phyloP scores from a whole-genome alignment of 2,888 invertebrate genomes.

The Scelioninae gen. 2 region DNA sequence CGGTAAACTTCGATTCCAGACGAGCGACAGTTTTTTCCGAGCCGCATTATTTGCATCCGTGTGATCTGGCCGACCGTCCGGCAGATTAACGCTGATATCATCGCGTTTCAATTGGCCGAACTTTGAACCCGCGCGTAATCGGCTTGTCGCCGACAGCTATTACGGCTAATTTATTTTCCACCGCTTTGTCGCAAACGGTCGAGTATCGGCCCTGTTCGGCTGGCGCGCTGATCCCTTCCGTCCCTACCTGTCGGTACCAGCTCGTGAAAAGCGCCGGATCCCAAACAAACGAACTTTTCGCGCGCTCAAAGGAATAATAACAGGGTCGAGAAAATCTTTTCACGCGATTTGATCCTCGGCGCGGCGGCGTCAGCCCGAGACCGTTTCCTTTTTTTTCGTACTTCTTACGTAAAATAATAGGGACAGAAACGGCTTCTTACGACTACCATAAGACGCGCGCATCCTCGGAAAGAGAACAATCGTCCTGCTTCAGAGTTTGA shows the following conservation, averaged over 20 bases:
- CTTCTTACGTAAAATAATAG: no score
- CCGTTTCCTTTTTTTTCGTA: no score
- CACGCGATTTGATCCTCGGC: no score
- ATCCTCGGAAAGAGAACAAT: no score
- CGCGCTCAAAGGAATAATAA: slow-evolving; percentile 28
- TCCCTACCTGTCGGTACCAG: slow-evolving; percentile 15
- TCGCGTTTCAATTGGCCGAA: slow-evolving; percentile 68
- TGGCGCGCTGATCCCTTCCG: slow-evolving; percentile 15
- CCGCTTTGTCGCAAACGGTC: slow-evolving; percentile 43
- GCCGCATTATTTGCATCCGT: slow-evolving; percentile 41
- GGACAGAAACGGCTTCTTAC: not conserved
- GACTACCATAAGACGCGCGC: no score
- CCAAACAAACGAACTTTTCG: slow-evolving; percentile 24
- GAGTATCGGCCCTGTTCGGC: slow-evolving; percentile 17
- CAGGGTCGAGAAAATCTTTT: slow-evolving; percentile 34
- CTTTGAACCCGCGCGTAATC: slow-evolving; percentile 69
- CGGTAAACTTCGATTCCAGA: slow-evolving; percentile 32
- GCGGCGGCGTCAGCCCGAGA: no score
- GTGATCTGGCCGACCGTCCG: slow-evolving; percentile 42
- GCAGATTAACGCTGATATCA: slow-evolving; percentile 62
- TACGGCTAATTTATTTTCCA: slow-evolving; percentile 49
- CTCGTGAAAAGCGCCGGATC: slow-evolving; percentile 2
- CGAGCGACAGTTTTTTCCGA: slow-evolving; percentile 23
- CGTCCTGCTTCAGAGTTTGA: no score
- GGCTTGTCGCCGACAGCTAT: slow-evolving; percentile 59